Evolutionary conservation across 2,113 vertebrate genomes (phyloP).

Genomic region (Arizona elegans): DNA sequence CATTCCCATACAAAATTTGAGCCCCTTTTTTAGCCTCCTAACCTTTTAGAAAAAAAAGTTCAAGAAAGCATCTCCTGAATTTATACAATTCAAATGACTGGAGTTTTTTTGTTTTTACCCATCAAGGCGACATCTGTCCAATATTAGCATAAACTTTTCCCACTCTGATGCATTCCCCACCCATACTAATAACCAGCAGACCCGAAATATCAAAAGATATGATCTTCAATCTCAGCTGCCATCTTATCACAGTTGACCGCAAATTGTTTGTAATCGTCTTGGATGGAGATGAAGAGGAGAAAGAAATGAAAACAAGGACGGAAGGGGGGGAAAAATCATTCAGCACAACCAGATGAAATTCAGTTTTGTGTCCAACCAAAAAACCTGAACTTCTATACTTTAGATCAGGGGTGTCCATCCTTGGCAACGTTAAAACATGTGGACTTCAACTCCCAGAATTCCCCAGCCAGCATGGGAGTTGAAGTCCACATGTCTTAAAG

Average conservation of each 20-base stretch:
- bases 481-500: background rate
- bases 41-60: background rate
- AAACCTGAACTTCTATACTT: background rate
- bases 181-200: background rate
- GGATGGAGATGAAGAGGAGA: background rate
- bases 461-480: background rate
- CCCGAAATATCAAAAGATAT: conserved; percentile 80
- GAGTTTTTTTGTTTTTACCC: background rate
- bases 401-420: background rate
- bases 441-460: background rate
- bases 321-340: background rate
- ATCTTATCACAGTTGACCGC: conserved; percentile 87
- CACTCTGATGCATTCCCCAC: background rate
- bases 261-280: conserved; percentile 89
- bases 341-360: background rate
- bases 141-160: background rate
- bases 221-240: conserved; percentile 93
- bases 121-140: background rate
- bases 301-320: background rate
- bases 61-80: background rate
- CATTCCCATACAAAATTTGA: background rate
- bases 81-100: background rate
- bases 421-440: background rate
- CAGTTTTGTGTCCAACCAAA: background rate
- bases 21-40: background rate